Evolutionary conservation across 1,140 invertebrate genomes (phyloP).

Genomic region (Panagrolaimus sp.): DNA sequence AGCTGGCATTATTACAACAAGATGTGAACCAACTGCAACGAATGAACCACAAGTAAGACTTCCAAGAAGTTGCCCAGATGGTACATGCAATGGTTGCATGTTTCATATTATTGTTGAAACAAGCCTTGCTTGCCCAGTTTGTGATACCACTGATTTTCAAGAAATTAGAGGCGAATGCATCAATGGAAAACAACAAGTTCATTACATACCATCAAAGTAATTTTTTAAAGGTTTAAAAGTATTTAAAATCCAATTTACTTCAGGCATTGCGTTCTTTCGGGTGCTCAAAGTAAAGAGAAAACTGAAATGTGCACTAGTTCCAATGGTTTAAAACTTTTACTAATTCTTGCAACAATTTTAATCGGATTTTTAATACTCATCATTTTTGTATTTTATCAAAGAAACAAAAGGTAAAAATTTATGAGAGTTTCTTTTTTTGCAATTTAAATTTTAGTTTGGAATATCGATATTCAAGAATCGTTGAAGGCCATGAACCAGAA

Average conservation of each 20-base stretch:
- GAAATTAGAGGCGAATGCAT: conserved; percentile 65
- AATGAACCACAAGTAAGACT: conserved; percentile 44
- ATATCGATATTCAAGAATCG: conserved; percentile 39
- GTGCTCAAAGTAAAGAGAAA: conserved; percentile 39
- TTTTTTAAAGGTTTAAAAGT: too few species aligned
- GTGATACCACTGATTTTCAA: conserved; percentile 59
- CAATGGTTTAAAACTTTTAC: conserved; percentile 23
- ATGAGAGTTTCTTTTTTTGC: too few species aligned
- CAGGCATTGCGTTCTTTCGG: conserved; percentile 42
- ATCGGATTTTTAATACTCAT: conserved; percentile 31
- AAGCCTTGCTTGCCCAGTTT: conserved; percentile 63
- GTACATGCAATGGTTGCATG: conserved; percentile 67
- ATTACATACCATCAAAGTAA: conserved; percentile 62
- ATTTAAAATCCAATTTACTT: conserved; percentile 14
- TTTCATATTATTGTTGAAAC: conserved; percentile 63
- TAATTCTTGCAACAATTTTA: conserved; percentile 31
- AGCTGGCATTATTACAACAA: conserved; percentile 63
- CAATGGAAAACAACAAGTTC: conserved; percentile 62
- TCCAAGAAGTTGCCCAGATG: conserved; percentile 65
- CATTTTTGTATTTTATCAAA: conserved; percentile 36
- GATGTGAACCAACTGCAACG: conserved; percentile 57
- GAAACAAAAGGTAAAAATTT: conserved; percentile 36
- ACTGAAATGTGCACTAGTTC: conserved; percentile 29
- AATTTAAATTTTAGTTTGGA: conserved; percentile 27
- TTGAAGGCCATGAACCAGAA: conserved; percentile 43